Percentiles rank a stretch among this genome's conserved stretches.
phyloP scores from a whole-genome alignment of 1,140 invertebrate genomes.

The Temnothorax nylanderi region DNA sequence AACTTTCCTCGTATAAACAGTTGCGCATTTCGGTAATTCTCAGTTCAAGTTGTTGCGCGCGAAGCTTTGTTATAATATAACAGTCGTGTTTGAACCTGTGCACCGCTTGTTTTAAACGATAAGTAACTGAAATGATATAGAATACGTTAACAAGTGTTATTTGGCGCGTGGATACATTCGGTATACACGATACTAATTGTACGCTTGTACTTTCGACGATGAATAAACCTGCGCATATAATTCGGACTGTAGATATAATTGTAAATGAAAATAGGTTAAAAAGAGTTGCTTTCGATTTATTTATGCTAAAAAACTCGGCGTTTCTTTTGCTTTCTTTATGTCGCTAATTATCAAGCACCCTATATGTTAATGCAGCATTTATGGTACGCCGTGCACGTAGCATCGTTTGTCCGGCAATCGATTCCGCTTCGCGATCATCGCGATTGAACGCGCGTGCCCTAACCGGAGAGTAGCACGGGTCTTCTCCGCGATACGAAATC shows the following conservation, averaged over 20 bases:
- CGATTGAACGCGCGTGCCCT: constrained; percentile 50
- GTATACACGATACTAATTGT: background rate
- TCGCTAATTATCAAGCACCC: constrained; percentile 21
- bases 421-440: constrained; percentile 23
- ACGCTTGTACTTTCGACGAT: background rate
- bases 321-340: background rate
- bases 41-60: background rate
- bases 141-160: background rate
- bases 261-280: background rate
- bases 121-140: background rate
- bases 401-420: constrained; percentile 61
- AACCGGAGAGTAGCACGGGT: background rate
- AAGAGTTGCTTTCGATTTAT: background rate
- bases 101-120: background rate
- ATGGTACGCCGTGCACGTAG: constrained; percentile 34
- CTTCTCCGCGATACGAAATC: constrained; percentile 36
- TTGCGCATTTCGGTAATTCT: constrained; percentile 29
- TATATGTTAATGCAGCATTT: constrained; percentile 38
- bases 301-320: background rate
- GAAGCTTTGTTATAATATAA: background rate
- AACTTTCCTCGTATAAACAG: background rate
- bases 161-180: background rate
- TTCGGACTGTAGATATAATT: background rate
- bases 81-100: background rate
- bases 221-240: background rate